A percentile compares a stretch with the other conserved stretches of the same genome.
Conservation (phyloP, 2,888 invertebrate genomes). For the Bellardia pandia region DNA sequence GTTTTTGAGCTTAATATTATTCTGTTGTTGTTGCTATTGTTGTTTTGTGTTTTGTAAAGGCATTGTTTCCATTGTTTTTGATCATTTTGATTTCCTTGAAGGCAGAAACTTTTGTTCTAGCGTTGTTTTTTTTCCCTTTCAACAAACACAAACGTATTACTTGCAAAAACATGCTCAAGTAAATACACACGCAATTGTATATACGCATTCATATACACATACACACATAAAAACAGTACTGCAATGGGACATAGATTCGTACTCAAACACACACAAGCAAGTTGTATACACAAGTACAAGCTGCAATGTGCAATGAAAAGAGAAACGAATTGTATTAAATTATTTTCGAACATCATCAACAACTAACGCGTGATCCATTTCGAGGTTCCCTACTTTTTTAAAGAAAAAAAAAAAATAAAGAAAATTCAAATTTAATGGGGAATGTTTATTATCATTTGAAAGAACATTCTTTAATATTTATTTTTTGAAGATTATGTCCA, state of each 20-base stretch:
- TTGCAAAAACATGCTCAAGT: conserved; percentile 24
- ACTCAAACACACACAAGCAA: background rate
- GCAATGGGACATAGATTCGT: background rate
- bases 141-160: conserved; percentile 38
- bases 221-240: background rate
- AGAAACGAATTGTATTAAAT: conserved; percentile 42
- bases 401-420: no score
- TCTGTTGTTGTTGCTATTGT: conserved; percentile 47
- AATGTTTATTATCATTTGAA: no score
- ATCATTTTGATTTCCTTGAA: conserved; percentile 58
- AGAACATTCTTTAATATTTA: no score
- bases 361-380: background rate
- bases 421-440: no score
- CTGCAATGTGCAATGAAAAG: conserved; percentile 26
- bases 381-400: no score
- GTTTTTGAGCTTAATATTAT: conserved; percentile 55
- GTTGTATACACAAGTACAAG: background rate
- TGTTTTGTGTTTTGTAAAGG: conserved; percentile 16
- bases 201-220: background rate
- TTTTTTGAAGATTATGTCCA: no score
- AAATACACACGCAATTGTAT: background rate
- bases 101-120: conserved; percentile 56
- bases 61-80: conserved; percentile 45
- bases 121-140: conserved; percentile 3
- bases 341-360: conserved; percentile 47